Base-by-base conservation (phyloP, 2,797 vertebrate species). In the Triplophysa bombifrons region DNA sequence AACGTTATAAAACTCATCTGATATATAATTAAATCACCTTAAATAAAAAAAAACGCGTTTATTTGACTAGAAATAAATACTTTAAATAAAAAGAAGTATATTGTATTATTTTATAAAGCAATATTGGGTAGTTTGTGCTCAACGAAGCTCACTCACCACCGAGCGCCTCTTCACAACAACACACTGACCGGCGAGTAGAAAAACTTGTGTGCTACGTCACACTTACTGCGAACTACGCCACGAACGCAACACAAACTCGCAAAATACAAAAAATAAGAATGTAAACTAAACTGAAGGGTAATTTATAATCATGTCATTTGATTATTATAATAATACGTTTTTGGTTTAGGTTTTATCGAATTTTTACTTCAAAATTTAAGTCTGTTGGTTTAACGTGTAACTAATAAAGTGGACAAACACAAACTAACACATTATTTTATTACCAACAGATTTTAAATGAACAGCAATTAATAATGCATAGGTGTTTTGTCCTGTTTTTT, bases 151-250 rank as follows among this genome's bases (percentile, higher is more conserved):
- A 58, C 72, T 83, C 73, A 85, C 82, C 84, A 65, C 22, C 4
- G 58, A 71, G 60, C 51, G 76, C 58, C 53, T 80, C 61, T 30
- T 22, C 80, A 80, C 61, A 79, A 74, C 66, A 80, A 50, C 74
- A 81, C 76, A 75, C 71, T 51, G 68, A 61, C 76, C 58, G 27
- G 27, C 27, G 63, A 67, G 46, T 14, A 69, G 76, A 74, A 65
- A 56, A 65, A 56, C 44, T 22, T 55, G 81, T 34, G 76, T n/a
- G n/a, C 0, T 7, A 71, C 80, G 80, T 85, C 79, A 85, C 44
- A 2, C 17, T 20, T 13, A 19, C 12, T 67, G 76, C 50, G 80
- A 0, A 44, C 1, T 2, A 63, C 80, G 70, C 76, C 64, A 79
- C n/a, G 2, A 67, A 50, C 51, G 20, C 30, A 16, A 46, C 46